Evolutionary conservation across 2,797 vertebrate species (phyloP), one percentile per base, ranked within the genome.

Genomic region (Cuculus canorus): DNA sequence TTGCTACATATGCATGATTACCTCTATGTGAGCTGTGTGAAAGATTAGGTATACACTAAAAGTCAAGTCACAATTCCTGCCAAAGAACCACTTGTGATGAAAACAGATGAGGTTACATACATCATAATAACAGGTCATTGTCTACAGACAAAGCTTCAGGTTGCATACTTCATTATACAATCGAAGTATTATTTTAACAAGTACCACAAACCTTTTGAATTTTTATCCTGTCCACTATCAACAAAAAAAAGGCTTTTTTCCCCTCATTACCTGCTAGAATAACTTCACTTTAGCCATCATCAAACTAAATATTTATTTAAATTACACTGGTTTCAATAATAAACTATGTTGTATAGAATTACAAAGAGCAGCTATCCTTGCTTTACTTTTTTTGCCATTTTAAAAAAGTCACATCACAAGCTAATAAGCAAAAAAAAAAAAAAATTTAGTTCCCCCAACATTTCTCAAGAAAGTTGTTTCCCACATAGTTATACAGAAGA

Each of bases 81-180:
- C 82, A 93, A 93, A 93, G 30, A 86, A 63, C 68, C 47, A 75
- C 19, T 23, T 45, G n/a, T 96, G 92, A 95, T 83, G 87, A 97
- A 96, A 97, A 10, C 56, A 66, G 66, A n/a, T 18, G 48, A 83
- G 35, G 78, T 86, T 93, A 91, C 92, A 86, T 61, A 70, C 41
- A 80, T 41, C 65, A 64, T 68, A 95, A 75, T 59, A 92, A 93
- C 48, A 96, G 94, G 85, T 96, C 89, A 95, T 66, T 95, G 94
- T 82, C 86, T 47, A 60, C 96, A 97, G 96, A 96, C 77, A 95
- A 88, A 96, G 73, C 54, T 95, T 94, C 96, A 97, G 91, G 95
- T 82, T 95, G 77, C 75, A 87, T 28, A 89, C 72, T 94, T 96
- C 93, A 95, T 83, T 95, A 88, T 97, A 96, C 76, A 97, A 66